Percentiles rank a stretch among this genome's conserved stretches.
Conservation (phyloP, 2,797 vertebrate genomes). For the Schizothorax lantsangensis region DNA sequence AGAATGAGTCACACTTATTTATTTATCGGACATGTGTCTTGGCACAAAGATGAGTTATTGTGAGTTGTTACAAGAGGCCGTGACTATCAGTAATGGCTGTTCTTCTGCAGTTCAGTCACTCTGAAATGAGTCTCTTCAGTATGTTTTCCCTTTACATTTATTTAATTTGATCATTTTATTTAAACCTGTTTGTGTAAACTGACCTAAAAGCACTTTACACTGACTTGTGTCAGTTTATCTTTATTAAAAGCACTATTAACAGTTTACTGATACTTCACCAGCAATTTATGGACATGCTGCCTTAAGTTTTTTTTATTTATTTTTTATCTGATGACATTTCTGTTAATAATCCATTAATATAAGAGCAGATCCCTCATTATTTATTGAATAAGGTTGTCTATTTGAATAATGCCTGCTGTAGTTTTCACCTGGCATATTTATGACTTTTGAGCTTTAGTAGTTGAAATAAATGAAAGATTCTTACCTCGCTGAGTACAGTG, state of each 20-base stretch:
- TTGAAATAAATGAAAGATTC: constrained; percentile 32
- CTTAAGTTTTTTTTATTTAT: neutral
- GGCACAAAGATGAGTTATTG: neutral
- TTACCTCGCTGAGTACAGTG: neutral
- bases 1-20: constrained; percentile 22
- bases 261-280: neutral
- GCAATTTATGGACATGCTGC: neutral
- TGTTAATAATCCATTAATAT: neutral
- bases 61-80: neutral
- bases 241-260: neutral
- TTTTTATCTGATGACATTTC: constrained; percentile 10
- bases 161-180: constrained; percentile 30
- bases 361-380: neutral
- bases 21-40: neutral
- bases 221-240: constrained; percentile 1
- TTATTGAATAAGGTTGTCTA: neutral
- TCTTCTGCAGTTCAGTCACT: neutral
- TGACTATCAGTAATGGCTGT: neutral
- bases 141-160: neutral
- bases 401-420: constrained; percentile 2
- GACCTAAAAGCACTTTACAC: constrained; percentile 31
- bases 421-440: neutral
- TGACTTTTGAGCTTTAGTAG: constrained; percentile 4
- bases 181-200: constrained; percentile 27
- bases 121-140: neutral